phyloP scores from a whole-genome alignment of 2,113 vertebrate genomes.

The Crocuta crocuta region DNA sequence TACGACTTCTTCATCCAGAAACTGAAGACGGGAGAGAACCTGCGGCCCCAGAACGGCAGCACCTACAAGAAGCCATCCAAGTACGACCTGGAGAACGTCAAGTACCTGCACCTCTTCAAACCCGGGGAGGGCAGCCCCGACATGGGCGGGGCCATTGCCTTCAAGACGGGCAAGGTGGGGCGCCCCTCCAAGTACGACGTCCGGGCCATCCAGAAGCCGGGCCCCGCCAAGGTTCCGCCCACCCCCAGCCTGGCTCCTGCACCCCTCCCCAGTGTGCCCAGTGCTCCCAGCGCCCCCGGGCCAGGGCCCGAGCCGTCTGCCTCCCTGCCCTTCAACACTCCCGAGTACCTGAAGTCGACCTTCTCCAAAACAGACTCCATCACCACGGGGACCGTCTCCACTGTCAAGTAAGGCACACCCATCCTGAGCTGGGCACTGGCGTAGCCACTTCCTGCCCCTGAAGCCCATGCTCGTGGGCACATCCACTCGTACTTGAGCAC shows the following conservation, averaged over 20 bases:
- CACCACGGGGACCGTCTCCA: constrained; percentile 98
- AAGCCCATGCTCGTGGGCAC: neutral
- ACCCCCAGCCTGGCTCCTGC: constrained; percentile 90
- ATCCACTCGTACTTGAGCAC: fast-evolving
- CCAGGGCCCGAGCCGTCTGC: constrained; percentile 92
- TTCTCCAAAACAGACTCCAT: constrained; percentile 99
- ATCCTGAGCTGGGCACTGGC: fast-evolving
- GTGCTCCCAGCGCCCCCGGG: constrained; percentile 86
- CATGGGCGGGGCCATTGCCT: constrained; percentile 99
- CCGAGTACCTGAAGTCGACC: constrained; percentile 97
- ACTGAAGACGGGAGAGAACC: constrained; percentile 95
- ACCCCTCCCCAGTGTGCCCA: constrained; percentile 89
- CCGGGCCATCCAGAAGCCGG: constrained; percentile 95
- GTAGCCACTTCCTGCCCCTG: neutral
- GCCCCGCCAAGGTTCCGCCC: constrained; percentile 91
- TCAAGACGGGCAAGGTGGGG: constrained; percentile 98
- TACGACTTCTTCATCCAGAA: constrained; percentile 99
- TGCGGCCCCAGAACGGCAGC: constrained; percentile 96
- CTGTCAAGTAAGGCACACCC: constrained; percentile 94
- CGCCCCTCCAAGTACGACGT: constrained; percentile 99
- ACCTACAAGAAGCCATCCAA: constrained; percentile 98
- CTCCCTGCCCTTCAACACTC: constrained; percentile 93
- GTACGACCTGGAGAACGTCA: constrained; percentile 98
- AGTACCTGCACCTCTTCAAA: constrained; percentile 98
- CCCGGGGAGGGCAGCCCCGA: constrained; percentile 97